phyloP scores from a whole-genome alignment of 2,888 invertebrate genomes.

The Malthinus seriepunctatus region DNA sequence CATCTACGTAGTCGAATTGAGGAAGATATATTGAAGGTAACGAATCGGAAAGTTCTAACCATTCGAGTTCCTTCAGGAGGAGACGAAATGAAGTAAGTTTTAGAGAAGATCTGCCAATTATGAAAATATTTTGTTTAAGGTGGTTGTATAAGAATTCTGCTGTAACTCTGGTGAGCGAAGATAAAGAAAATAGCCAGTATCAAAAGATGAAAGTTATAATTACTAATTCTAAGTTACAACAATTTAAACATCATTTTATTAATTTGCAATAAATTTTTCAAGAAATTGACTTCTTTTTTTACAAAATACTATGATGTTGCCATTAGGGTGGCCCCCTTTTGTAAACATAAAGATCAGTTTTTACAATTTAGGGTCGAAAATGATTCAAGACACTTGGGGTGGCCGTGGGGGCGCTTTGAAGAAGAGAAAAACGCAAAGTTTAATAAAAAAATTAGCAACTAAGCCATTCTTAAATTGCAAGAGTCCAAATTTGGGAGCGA shows the following conservation, averaged over 20 bases:
- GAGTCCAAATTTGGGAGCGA: too few species aligned
- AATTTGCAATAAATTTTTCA: not conserved
- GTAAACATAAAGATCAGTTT: too few species aligned
- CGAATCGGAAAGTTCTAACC: slow-evolving; percentile 57
- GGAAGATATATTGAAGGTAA: slow-evolving; percentile 56
- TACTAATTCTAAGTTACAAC: slow-evolving; percentile 58
- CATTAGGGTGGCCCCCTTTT: too few species aligned
- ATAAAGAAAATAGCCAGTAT: slow-evolving; percentile 58
- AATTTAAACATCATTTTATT: slow-evolving; percentile 52
- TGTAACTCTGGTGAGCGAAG: slow-evolving; percentile 58
- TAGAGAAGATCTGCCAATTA: not conserved
- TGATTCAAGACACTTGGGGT: too few species aligned
- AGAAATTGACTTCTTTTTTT: too few species aligned
- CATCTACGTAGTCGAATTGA: slow-evolving; percentile 55
- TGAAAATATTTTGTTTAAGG: slow-evolving; percentile 35
- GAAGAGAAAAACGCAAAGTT: too few species aligned
- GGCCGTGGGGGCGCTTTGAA: too few species aligned
- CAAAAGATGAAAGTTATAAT: slow-evolving; percentile 63
- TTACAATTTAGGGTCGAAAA: too few species aligned
- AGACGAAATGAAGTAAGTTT: slow-evolving; percentile 52
- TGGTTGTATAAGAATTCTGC: slow-evolving; percentile 71
- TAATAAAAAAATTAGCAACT: too few species aligned
- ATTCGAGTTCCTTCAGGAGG: slow-evolving; percentile 65
- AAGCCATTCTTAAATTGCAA: too few species aligned
- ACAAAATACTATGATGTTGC: too few species aligned